phyloP scores from a whole-genome alignment of 1,140 invertebrate genomes.

The Hetaerina americana region DNA sequence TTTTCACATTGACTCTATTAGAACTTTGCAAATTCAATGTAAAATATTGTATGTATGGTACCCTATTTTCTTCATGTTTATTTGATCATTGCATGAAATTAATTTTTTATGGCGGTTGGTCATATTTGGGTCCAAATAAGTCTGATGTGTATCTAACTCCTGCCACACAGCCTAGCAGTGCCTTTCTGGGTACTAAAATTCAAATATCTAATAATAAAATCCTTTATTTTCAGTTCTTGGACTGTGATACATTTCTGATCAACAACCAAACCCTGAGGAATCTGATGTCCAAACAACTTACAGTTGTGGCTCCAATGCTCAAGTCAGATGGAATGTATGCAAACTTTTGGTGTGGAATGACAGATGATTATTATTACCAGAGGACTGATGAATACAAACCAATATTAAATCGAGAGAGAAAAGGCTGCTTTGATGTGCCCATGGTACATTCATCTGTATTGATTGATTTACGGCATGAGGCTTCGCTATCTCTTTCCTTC shows the following conservation, averaged over 20 bases:
- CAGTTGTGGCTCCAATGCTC: constrained; percentile 70
- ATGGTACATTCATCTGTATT: constrained; percentile 87
- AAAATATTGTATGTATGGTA: no score
- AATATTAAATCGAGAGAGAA: constrained; percentile 56
- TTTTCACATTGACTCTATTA: no score
- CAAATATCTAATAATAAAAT: no score
- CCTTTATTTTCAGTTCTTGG: constrained; percentile 58
- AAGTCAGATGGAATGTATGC: constrained; percentile 78
- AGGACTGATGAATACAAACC: constrained; percentile 75
- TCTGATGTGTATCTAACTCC: no score
- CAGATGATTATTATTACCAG: constrained; percentile 73
- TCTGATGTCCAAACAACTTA: constrained; percentile 50
- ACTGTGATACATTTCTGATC: constrained; percentile 76
- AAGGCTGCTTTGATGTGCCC: constrained; percentile 71
- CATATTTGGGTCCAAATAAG: no score
- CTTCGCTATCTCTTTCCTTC: constrained; percentile 63
- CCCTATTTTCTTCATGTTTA: no score
- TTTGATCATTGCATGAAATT: no score
- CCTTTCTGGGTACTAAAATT: not conserved
- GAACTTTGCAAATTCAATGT: no score
- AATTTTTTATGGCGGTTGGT: no score
- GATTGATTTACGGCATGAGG: constrained; percentile 51
- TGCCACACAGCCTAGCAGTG: no score
- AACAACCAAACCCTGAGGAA: constrained; percentile 51
- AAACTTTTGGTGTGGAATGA: constrained; percentile 94